Evolutionary conservation across 2,113 vertebrate genomes (phyloP), one percentile per base, ranked within the genome.

Genomic region (Scophthalmus maximus): DNA sequence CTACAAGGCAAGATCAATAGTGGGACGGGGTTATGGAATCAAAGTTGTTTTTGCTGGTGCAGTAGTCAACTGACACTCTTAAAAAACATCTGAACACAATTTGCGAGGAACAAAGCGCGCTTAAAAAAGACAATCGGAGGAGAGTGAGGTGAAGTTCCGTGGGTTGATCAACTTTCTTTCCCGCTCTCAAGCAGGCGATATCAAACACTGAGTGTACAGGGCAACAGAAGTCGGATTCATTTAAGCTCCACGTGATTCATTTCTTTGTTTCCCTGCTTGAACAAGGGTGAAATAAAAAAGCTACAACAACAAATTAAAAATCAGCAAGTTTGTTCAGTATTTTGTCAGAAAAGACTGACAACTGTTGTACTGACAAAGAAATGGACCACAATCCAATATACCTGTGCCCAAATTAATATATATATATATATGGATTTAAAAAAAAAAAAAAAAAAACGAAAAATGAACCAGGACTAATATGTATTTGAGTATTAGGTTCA

Each of bases 1-100:
- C 90, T 91, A 78, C 74, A 47, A 92, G 83, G 89, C 83, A 82
- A 90, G 88, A 93, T 94, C 93, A 92, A 94, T 93, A 93, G 88
- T 86, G 82, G 87, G 90, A 90, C 86, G 79, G 78, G 89, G 91
- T 92, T 93, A 90, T 72, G 72, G 80, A 92, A 91, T 92, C 92
- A 93, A 92, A 93, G 92, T 82, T 89, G 86, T 90, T 93, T 27
- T 90, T 90, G 83, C 85, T 91, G 73, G 84, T 86, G 83, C 76
- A 69, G 75, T 86, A 83, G 78, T 87, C 88, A 87, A 91, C 84
- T 79, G 78, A 84, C 85, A 82, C 66, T 87, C 77, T 81, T 83
- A 79, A 89, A n/a, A 83, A 85, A 90, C 82, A 84, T 87, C 84
- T 79, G 76, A 87, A 84, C 80, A 77, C 78, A 85, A 91, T 92